phyloP scores from a whole-genome alignment of 2,888 invertebrate species.

The Eudemis profundana region DNA sequence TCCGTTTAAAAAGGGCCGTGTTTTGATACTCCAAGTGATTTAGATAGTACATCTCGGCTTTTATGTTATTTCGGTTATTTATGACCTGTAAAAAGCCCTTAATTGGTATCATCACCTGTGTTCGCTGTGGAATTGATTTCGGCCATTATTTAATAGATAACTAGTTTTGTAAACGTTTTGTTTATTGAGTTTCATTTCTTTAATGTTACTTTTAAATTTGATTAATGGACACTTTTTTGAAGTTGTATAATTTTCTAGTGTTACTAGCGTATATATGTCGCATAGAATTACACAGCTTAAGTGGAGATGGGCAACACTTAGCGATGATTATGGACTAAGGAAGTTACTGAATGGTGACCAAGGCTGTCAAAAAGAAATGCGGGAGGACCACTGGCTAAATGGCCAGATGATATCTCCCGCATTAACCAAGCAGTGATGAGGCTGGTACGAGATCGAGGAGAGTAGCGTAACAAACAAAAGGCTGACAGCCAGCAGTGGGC shows the following conservation, averaged over 20 bases:
- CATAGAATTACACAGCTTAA: too few relatives aligned
- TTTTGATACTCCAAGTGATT: slow-evolving; percentile 44
- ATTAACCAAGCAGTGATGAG: too few relatives aligned
- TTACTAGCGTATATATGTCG: not conserved
- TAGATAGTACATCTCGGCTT: slow-evolving; percentile 38
- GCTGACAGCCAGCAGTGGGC: too few relatives aligned
- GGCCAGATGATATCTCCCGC: too few relatives aligned
- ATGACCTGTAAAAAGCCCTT: slow-evolving; percentile 38
- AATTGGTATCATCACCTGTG: slow-evolving; percentile 34
- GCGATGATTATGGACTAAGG: too few relatives aligned
- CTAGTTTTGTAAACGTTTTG: slow-evolving; percentile 33
- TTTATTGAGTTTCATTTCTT: slow-evolving; percentile 19
- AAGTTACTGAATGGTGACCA: too few relatives aligned
- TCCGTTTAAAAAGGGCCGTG: slow-evolving; percentile 36
- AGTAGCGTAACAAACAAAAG: too few relatives aligned
- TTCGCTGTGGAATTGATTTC: slow-evolving; percentile 27
- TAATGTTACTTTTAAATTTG: slow-evolving; percentile 20
- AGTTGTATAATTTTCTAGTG: not conserved
- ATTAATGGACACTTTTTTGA: not conserved
- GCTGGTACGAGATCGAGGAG: too few relatives aligned
- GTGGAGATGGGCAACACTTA: too few relatives aligned
- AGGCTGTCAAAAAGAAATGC: too few relatives aligned
- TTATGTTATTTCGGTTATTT: slow-evolving; percentile 43
- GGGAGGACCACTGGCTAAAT: too few relatives aligned
- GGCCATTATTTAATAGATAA: slow-evolving; percentile 40